Evolutionary conservation across 2,113 vertebrate genomes (phyloP), one percentile per base, ranked within the genome.

Genomic region (Turnix velox): DNA sequence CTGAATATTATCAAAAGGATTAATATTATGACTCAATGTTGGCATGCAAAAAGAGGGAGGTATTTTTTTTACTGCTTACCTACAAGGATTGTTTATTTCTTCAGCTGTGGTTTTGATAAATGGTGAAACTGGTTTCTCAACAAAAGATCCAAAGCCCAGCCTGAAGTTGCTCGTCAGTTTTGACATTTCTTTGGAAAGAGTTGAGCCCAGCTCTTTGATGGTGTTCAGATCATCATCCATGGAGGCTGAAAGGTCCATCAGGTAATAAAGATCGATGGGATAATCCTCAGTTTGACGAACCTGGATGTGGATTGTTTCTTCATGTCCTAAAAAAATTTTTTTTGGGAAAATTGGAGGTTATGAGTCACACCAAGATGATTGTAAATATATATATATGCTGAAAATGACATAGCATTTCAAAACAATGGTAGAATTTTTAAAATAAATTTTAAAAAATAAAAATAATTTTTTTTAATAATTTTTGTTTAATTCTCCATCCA

Each of bases 231-330:
- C 99, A 7, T 99, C 99, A 3, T 97, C 65, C 99, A 99, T 99
- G 83, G 99, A 99, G 40, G 98, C 99, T 0, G 99, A 99, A 94
- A 99, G 98, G 96, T 99, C 99, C 99, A 99, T 99, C 95, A 99
- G 98, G 96, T 99, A 99, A 97, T 99, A 99, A 63, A 99, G 97
- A 87, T 99, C 99, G 69, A 99, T 98, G 1, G 99, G 99, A 91
- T 99, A 99, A 96, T 99, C 99, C 95, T 99, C 98, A 2, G 98
- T 98, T 95, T 99, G 99, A 57, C 98, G 98, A 81, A 99, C 98
- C 78, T 98, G 98, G 42, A 99, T 98, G 96, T 99, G 98, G 91
- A 99, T 98, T 24, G 98, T 99, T 96, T 98, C 94, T 81, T 98
- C 97, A 90, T 97, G 97, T 82, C 98, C 99, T 99, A 48, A 78